phyloP scores from a whole-genome alignment of 2,113 vertebrate species.

The Azemiops feae region DNA sequence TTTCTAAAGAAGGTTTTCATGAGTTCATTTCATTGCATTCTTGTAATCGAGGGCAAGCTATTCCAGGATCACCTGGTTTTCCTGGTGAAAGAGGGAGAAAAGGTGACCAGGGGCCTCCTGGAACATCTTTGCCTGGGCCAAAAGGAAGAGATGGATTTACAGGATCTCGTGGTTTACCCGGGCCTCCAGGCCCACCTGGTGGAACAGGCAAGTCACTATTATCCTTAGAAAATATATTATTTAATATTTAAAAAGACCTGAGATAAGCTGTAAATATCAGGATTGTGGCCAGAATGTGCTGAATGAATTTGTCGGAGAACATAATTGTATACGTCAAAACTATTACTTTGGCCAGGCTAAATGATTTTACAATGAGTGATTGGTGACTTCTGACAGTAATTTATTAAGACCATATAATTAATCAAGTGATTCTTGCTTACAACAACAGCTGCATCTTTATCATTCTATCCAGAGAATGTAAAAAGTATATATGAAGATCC shows the following conservation, averaged over 20 bases:
- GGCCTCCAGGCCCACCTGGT: slow-evolving; percentile 79
- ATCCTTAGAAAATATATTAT: background rate
- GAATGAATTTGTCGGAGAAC: background rate
- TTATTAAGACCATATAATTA: background rate
- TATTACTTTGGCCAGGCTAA: background rate
- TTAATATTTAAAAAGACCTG: background rate
- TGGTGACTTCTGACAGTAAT: background rate
- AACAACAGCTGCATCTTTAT: background rate
- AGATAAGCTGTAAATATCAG: background rate
- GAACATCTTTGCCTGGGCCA: slow-evolving; percentile 76
- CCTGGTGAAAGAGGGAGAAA: slow-evolving; percentile 85
- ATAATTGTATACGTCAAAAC: background rate
- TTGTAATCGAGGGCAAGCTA: slow-evolving; percentile 41
- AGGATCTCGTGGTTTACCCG: slow-evolving; percentile 74
- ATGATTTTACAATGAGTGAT: background rate
- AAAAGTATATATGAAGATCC: background rate
- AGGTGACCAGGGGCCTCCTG: slow-evolving; percentile 83
- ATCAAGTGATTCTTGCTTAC: background rate
- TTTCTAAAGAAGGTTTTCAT: background rate
- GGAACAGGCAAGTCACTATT: slow-evolving; percentile 48
- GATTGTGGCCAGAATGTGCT: background rate
- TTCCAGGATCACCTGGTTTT: slow-evolving; percentile 78
- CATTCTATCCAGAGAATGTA: background rate
- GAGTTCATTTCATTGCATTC: background rate
- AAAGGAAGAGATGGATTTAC: slow-evolving; percentile 78